Evolutionary conservation across 2,888 invertebrate genomes (phyloP).

Genomic region (Ichneumoninae sp.): DNA sequence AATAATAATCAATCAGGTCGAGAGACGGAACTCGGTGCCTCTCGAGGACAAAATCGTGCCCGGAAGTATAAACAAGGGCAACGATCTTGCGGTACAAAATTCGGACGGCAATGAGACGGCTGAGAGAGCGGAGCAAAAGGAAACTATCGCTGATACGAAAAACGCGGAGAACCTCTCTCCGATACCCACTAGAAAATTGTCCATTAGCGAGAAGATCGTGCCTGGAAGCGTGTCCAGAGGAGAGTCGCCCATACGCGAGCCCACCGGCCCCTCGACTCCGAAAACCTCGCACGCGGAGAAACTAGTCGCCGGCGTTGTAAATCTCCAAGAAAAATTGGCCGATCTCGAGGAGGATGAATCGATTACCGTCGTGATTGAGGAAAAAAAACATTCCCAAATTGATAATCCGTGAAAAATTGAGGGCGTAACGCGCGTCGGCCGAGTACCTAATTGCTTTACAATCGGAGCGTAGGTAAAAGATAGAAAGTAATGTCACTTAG

Average conservation of each 20-base stretch:
- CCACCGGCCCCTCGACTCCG: constrained; percentile 62
- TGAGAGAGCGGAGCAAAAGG: not conserved
- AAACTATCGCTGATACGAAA: not conserved
- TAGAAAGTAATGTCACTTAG: not conserved
- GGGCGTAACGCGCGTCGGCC: not conserved
- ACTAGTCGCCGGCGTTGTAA: constrained; percentile 69
- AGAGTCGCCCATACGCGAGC: constrained; percentile 26
- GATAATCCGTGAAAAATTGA: constrained; percentile 7
- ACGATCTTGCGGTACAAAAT: constrained; percentile 22
- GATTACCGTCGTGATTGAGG: constrained; percentile 44
- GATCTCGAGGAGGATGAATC: constrained; percentile 55
- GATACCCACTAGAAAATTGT: constrained; percentile 21
- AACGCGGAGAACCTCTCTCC: not conserved
- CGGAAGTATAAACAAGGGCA: constrained; percentile 63
- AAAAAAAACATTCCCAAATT: constrained; percentile 67
- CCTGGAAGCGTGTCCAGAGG: constrained; percentile 56
- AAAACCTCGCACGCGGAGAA: constrained; percentile 71
- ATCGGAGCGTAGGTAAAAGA: not conserved
- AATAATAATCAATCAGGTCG: constrained; percentile 4
- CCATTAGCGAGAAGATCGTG: constrained; percentile 57
- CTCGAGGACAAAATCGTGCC: constrained; percentile 67
- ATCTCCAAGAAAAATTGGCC: constrained; percentile 54
- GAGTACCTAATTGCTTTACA: not conserved
- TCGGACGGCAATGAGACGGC: not conserved
- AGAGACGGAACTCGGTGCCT: constrained; percentile 48